Percentiles rank a stretch among this genome's conserved stretches.
Conservation (phyloP, 2,797 vertebrate species). For the Gymnoscopelus microlampas region DNA sequence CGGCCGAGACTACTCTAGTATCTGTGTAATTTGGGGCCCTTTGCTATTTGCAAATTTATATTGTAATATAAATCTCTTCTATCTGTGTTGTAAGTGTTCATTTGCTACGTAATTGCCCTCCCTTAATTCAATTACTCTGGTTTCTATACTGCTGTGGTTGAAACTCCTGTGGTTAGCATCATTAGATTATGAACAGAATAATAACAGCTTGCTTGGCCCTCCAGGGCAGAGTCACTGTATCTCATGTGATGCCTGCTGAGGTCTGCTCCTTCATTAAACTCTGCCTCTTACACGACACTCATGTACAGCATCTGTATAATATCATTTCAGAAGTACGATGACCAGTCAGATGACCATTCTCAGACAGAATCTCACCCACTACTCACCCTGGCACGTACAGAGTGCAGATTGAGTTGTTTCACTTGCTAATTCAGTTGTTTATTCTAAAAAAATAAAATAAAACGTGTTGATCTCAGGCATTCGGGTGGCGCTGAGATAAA, state of each 20-base stretch:
- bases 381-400: background rate
- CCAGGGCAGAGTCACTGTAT: slow-evolving; percentile 27
- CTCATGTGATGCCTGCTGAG: slow-evolving; percentile 51
- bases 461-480: too few species aligned
- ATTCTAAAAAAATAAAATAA: too few species aligned
- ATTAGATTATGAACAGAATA: slow-evolving; percentile 25
- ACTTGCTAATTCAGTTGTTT: too few species aligned
- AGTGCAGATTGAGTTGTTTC: too few species aligned
- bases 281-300: background rate
- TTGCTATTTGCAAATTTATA: background rate
- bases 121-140: slow-evolving; percentile 1
- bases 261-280: slow-evolving; percentile 1
- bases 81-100: background rate
- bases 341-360: background rate
- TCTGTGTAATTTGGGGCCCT: too few species aligned
- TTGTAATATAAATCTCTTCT: background rate
- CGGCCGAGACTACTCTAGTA: too few species aligned
- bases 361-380: background rate
- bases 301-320: slow-evolving; percentile 9
- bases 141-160: slow-evolving; percentile 19
- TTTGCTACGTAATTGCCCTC: background rate
- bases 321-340: background rate
- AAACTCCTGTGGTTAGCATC: slow-evolving; percentile 42
- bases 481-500: too few species aligned
- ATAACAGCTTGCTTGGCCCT: slow-evolving; percentile 42